Evolutionary conservation across 2,888 invertebrate genomes (phyloP), one percentile per base, ranked within the genome.

Genomic region (Bellardia bayeri): DNA sequence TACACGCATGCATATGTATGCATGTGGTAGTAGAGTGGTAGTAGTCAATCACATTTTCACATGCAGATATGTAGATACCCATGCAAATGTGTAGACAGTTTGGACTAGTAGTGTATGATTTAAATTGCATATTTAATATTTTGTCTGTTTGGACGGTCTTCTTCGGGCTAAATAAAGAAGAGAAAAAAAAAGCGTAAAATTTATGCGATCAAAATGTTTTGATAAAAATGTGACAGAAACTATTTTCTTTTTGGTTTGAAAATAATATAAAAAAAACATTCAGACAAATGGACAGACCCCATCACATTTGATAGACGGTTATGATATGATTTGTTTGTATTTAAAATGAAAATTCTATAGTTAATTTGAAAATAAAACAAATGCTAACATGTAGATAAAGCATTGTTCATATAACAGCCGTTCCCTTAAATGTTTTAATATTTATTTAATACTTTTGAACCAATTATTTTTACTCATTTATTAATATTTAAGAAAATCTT

Each of bases 171-270:
- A 40, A 9, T 40, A 64, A 64, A 64, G 7, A 63, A 64, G 40
- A 64, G 7, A 63, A 63, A 8, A 7, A 61, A 33, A 49, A 13
- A 16, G 23, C 16, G 11, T 16, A 56, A 56, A 54, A 51, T 45
- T 74, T 64, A 30, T 64, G 51, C 23, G 56, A 82, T 74, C 16
- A 16, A 82, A 82, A 66, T 66, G 64, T 82, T 81, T 66, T 82
- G 82, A 82, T 82, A 64, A 64, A 63, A 66, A 45, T 66, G 33
- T 69, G 42, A 66, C 69, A n/a, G 33, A 69, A 54, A 69, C 23
- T 33, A 69, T 51, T 69, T 68, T 68, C 13, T 49, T 8, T 30
- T 45, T 45, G 14, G 16, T n/a, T 51, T 6, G 2, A 4, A 37
- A 16, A 37, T 37, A 37, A 2, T 33, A 33, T 4, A 33, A 37